A percentile compares a stretch with the other conserved stretches of the same genome.
Evolutionary conservation across 1,140 invertebrate species (phyloP).

Genomic region (Trichogramma pretiosum): DNA sequence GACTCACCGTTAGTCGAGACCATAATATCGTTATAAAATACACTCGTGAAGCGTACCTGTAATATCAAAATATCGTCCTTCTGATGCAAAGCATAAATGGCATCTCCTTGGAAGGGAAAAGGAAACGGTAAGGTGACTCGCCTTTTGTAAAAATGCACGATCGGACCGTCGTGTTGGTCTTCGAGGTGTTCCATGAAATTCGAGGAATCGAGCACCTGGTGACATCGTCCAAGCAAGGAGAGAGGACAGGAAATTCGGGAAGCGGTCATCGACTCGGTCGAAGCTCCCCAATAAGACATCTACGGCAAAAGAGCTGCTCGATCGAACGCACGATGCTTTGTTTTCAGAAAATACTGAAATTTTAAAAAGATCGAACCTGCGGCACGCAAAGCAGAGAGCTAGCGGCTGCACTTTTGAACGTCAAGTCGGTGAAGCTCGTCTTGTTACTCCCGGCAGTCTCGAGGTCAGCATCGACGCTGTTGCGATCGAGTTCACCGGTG

Average conservation of each 20-base stretch:
- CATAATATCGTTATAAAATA: too few species aligned
- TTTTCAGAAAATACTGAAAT: too few species aligned
- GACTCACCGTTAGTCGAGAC: too few species aligned
- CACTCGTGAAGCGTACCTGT: slow-evolving; percentile 25
- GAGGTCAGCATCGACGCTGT: neutral
- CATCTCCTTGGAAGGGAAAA: slow-evolving; percentile 28
- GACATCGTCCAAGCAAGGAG: slow-evolving; percentile 21
- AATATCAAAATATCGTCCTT: slow-evolving; percentile 34
- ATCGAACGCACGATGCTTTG: too few species aligned
- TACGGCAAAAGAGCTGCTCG: slow-evolving; percentile 16
- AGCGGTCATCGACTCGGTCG: slow-evolving; percentile 32
- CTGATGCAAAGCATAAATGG: slow-evolving; percentile 32
- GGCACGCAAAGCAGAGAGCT: slow-evolving; percentile 24
- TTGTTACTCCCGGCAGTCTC: neutral
- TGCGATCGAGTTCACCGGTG: slow-evolving; percentile 33
- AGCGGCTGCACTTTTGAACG: neutral
- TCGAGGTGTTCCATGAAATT: slow-evolving; percentile 31
- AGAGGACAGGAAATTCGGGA: slow-evolving; percentile 31
- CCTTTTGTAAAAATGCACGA: slow-evolving; percentile 33
- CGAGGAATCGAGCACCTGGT: slow-evolving; percentile 23
- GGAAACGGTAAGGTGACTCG: slow-evolving; percentile 29
- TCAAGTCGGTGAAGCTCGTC: neutral
- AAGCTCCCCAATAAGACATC: slow-evolving; percentile 34
- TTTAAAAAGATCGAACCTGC: too few species aligned
- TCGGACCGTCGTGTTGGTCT: slow-evolving; percentile 26